Conservation (phyloP, 1,140 invertebrate species). For the Sycophaga agraensis region DNA sequence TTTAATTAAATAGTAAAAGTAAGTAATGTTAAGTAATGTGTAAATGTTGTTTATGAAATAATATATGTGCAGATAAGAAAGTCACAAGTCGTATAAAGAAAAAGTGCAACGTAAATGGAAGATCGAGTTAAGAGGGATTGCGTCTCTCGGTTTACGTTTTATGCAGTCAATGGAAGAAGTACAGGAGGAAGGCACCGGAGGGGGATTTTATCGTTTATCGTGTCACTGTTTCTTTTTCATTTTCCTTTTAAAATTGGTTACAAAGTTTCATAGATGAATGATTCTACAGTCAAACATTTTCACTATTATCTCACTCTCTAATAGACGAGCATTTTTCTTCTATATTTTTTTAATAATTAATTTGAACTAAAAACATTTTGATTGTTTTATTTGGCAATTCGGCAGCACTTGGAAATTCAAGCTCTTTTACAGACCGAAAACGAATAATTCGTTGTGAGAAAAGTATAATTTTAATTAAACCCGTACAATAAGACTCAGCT, state of each 20-base stretch:
- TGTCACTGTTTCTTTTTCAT: slow-evolving; percentile 1
- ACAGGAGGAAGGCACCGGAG: slow-evolving; percentile 47
- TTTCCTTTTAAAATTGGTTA: slow-evolving; percentile 13
- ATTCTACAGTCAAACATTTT: slow-evolving; percentile 11
- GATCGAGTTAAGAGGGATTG: not conserved
- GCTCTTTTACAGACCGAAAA: slow-evolving; percentile 34
- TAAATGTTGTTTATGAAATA: too few species aligned
- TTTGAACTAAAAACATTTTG: slow-evolving; percentile 45
- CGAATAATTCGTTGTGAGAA: slow-evolving; percentile 8
- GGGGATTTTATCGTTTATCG: slow-evolving; percentile 31
- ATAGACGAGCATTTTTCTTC: too few species aligned
- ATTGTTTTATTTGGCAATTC: slow-evolving; percentile 54
- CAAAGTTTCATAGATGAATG: slow-evolving; percentile 14
- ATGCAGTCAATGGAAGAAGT: slow-evolving; percentile 19
- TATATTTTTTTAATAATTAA: not conserved
- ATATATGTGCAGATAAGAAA: too few species aligned
- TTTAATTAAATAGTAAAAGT: too few species aligned
- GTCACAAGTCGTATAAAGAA: too few species aligned
- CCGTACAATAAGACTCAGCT: too few species aligned
- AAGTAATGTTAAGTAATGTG: too few species aligned
- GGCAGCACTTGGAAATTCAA: slow-evolving; percentile 49
- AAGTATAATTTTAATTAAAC: not conserved
- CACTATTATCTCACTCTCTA: slow-evolving; percentile 3
- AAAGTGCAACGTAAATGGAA: not conserved
- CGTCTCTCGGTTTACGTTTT: not conserved